Evolutionary conservation across 2,113 vertebrate genomes (phyloP), one percentile per base, ranked within the genome.

Genomic region (Gasterosteus nipponicus): DNA sequence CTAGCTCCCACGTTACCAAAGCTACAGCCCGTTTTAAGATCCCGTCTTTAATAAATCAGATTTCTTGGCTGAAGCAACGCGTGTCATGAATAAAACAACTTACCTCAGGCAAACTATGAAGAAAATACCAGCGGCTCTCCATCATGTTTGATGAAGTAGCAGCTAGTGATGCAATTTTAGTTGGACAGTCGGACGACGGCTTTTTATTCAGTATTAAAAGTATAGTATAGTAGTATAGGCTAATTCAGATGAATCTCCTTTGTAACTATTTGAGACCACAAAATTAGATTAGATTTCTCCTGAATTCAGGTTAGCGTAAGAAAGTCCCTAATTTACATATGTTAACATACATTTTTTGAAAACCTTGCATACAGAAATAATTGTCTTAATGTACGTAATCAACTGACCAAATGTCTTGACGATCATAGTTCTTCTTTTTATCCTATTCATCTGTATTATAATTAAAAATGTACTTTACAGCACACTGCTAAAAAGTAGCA

Each of bases 1-100:
- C 75, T 39, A 47, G n/a, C 66, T 70, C 61, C 51, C 38, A 69
- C 47, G 38, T 65, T 79, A 56, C 10, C 38, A 5, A 7, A 15
- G n/a, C 44, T 61, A 12, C 0, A 29, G 59, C 33, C 7, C 60
- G 70, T 73, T 73, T 78, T 67, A 44, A 53, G 73, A 83, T 14
- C 4, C 5, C 1, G 2, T 82, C 73, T 75, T 84, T 72, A 86
- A 86, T 80, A 77, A 85, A 86, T 80, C 64, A 65, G 66, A 70
- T 35, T 54, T 22, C 46, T 78, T 71, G 75, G 77, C 78, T 69
- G n/a, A 74, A 79, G 33, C 1, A 1, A 57, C 41, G 3, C 11
- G 15, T n/a, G 63, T 14, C 68, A 78, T 82, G 81, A 89, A 89
- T 87, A 86, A 89, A 86, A 72, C 49, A 84, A 75, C 58, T 70